phyloP scores from a whole-genome alignment of 2,888 invertebrate genomes.

The Mycogona germanica region DNA sequence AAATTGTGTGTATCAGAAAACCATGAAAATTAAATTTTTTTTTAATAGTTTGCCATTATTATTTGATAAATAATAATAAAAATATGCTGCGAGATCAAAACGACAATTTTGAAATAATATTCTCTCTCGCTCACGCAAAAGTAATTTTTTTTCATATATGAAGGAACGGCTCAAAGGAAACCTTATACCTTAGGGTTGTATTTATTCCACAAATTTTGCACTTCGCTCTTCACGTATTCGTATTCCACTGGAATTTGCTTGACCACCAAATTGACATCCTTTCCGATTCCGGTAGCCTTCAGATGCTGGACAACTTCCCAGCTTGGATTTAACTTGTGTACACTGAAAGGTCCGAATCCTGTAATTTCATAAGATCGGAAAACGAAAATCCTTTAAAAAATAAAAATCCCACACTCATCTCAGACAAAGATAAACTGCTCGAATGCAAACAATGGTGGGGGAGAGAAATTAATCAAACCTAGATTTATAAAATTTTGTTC shows the following conservation, averaged over 20 bases:
- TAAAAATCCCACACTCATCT: too few relatives aligned
- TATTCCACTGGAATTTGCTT: slow-evolving; percentile 43
- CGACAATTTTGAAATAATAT: neutral
- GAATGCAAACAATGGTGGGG: too few relatives aligned
- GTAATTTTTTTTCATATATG: neutral
- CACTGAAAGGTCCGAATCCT: slow-evolving; percentile 68
- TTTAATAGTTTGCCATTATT: neutral
- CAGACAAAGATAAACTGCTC: too few relatives aligned
- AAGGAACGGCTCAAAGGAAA: neutral
- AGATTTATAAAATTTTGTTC: too few relatives aligned
- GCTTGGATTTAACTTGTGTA: slow-evolving; percentile 60
- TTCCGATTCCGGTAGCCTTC: slow-evolving; percentile 30
- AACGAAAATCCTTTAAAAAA: too few relatives aligned
- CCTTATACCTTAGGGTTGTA: slow-evolving; percentile 52
- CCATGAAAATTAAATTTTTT: neutral
- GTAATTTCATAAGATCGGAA: slow-evolving; percentile 48
- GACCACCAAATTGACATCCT: slow-evolving; percentile 29
- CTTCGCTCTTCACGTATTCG: slow-evolving; percentile 47
- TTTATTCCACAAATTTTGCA: slow-evolving; percentile 55
- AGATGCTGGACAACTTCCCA: slow-evolving; percentile 62
- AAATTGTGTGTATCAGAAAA: too few relatives aligned
- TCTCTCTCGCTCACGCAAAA: neutral
- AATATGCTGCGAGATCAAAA: neutral
- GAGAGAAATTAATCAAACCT: too few relatives aligned
- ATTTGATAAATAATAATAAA: too few relatives aligned